Conservation (phyloP, 1,140 invertebrate species). For the Hylaeus anthracinus region DNA sequence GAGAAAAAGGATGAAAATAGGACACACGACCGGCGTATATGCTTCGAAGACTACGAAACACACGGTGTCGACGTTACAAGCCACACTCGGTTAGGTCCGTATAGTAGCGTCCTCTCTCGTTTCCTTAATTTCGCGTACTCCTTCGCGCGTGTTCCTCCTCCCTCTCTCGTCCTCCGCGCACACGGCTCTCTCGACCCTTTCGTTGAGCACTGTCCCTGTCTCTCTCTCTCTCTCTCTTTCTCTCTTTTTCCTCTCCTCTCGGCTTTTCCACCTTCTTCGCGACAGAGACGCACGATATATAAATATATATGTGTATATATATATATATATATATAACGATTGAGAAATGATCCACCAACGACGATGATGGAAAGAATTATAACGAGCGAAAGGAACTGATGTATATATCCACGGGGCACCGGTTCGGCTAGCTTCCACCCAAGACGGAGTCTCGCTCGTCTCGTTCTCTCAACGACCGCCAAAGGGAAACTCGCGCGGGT, state of each 20-base stretch:
- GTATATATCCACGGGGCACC: background rate
- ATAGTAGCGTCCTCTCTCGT: constrained; percentile 62
- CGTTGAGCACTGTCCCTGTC: constrained; percentile 8
- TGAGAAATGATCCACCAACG: background rate
- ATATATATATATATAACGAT: background rate
- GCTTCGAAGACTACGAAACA: constrained; percentile 25
- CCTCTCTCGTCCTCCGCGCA: constrained; percentile 9
- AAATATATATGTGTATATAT: too few relatives aligned
- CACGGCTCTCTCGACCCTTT: constrained; percentile 12
- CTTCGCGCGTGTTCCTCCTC: constrained; percentile 52
- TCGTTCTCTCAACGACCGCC: constrained; percentile 35
- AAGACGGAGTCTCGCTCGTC: constrained; percentile 2
- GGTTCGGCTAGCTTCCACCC: background rate
- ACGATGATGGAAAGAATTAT: background rate
- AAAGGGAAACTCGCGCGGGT: constrained; percentile 59
- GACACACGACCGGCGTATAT: constrained; percentile 32
- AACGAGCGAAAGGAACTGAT: background rate
- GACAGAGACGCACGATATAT: background rate
- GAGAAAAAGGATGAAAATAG: constrained; percentile 62
- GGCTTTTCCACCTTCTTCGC: background rate
- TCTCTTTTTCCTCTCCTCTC: constrained; percentile 1
- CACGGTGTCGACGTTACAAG: constrained; percentile 51
- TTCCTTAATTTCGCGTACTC: constrained; percentile 28
- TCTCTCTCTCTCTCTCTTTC: too few relatives aligned
- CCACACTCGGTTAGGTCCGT: constrained; percentile 34